Conservation (phyloP, 2,888 invertebrate species). For the Capitulum mitella region DNA sequence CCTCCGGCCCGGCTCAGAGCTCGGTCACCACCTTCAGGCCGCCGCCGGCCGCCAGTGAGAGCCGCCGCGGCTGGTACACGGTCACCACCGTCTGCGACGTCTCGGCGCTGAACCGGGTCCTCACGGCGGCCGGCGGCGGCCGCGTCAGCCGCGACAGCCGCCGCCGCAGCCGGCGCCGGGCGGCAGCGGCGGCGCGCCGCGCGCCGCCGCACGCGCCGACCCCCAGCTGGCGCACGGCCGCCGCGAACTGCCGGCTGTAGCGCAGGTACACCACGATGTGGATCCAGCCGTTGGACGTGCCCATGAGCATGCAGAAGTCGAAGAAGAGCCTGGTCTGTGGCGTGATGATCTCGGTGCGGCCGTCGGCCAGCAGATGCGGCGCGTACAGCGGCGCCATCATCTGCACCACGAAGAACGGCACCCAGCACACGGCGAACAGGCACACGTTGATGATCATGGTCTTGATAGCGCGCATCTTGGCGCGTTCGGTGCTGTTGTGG, state of each 20-base stretch:
- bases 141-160: too few relatives aligned
- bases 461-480: slow-evolving; percentile 33
- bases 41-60: not conserved
- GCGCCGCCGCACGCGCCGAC: not conserved
- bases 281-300: not conserved
- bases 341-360: not conserved
- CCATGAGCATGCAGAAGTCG: not conserved
- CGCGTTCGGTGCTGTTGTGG: slow-evolving; percentile 28
- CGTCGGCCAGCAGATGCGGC: not conserved
- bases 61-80: not conserved
- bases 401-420: slow-evolving; percentile 33
- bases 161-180: not conserved
- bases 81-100: slow-evolving; percentile 11
- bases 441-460: slow-evolving; percentile 35
- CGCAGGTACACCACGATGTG: not conserved
- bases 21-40: not conserved
- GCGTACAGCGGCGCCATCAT: slow-evolving; percentile 27
- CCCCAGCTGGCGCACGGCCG: not conserved
- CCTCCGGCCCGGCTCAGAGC: not conserved
- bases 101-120: not conserved
- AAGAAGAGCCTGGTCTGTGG: not conserved
- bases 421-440: slow-evolving; percentile 35
- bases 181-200: not conserved
- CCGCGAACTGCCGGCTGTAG: not conserved
- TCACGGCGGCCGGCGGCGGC: not conserved